Base-by-base conservation (phyloP, 2,113 vertebrate species). In the Scomber colias region DNA sequence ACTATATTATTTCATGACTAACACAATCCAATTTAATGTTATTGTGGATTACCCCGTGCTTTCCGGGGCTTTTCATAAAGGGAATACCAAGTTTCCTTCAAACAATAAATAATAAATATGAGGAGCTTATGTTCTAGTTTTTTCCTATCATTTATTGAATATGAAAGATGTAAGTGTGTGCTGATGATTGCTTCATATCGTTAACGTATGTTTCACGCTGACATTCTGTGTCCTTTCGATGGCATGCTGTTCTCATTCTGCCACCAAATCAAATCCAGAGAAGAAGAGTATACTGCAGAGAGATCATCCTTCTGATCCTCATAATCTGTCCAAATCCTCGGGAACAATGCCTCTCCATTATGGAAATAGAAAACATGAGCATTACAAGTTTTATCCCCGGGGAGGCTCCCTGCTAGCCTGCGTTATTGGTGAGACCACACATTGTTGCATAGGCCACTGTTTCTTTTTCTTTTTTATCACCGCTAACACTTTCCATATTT, bases 261-360 rank as follows among this genome's bases (percentile, higher is more conserved):
- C 48, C 53, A 50, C 31, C 9, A 59, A 64, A 70, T 59, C 67
- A 7, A 84, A 81, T 49, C 67, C 66, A 73, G 44, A 46, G 49
- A 81, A 48, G 79, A 83, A 64, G 68, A 81, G 72, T 75, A 31
- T 35, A 66, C 44, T 51, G 67, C 40, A 67, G 54, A 67, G 70
- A 84, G 80, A 90, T 93, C 87, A 89, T 87, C 84, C 82, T 49
- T 62, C 79, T 91, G 82, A 90, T 87, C 79, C 88, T 51, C 59
- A 62, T 90, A 89, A 90, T 87, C 87, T 82, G 57, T 59, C 21
- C 60, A 75, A 88, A 90, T 90, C 84, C 83, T 51, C 14, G 3
- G 68, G 30, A 89, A 87, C 77, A 83, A 82, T 67, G 68, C 19
- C 56, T 83, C 70, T 70, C 79, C 79, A 75, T 87, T 82, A 87